These are phyloP conservation scores for Leptobrachium ailaonicum DNA, from an alignment of 2,113 vertebrate species.

Conservation along the genomic window DNA sequence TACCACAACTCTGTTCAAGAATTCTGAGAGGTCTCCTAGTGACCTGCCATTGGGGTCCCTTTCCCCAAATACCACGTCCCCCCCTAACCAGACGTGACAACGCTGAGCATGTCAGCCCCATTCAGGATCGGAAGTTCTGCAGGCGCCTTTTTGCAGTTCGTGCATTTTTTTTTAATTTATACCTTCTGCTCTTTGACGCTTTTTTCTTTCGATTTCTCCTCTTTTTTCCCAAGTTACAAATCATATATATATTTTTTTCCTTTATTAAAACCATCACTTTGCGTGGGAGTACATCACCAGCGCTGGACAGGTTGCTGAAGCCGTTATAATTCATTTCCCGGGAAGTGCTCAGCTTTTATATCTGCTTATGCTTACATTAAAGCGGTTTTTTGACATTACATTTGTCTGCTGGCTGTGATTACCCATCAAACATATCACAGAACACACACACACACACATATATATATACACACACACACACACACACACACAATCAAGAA, in stretches of 20 bases:
- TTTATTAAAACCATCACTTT: not conserved
- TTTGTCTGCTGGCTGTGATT: not conserved
- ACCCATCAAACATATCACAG: not conserved
- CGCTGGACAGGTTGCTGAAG: not conserved
- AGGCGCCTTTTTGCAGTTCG: too few species aligned
- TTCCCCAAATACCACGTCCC: too few species aligned
- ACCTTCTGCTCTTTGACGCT: conserved; percentile 40
- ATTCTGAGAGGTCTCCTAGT: too few species aligned
- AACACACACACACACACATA: not conserved
- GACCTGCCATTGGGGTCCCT: too few species aligned
- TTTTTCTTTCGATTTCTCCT: not conserved
- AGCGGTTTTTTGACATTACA: not conserved
- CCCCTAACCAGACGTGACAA: too few species aligned
- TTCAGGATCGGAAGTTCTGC: too few species aligned
- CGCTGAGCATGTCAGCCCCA: too few species aligned
- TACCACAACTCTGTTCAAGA: too few species aligned
- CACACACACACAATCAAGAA: too few species aligned
- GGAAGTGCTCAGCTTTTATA: not conserved
- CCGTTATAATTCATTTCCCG: conserved; percentile 9
- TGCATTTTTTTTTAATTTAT: not conserved
- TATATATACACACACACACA: not conserved
- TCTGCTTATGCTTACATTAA: conserved; percentile 2
- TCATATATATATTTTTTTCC: not conserved
- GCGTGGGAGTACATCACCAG: conserved; percentile 12
- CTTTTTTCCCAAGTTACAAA: not conserved